Base-by-base conservation (phyloP, 2,797 vertebrate species). In the Tokudaia muenninki region DNA sequence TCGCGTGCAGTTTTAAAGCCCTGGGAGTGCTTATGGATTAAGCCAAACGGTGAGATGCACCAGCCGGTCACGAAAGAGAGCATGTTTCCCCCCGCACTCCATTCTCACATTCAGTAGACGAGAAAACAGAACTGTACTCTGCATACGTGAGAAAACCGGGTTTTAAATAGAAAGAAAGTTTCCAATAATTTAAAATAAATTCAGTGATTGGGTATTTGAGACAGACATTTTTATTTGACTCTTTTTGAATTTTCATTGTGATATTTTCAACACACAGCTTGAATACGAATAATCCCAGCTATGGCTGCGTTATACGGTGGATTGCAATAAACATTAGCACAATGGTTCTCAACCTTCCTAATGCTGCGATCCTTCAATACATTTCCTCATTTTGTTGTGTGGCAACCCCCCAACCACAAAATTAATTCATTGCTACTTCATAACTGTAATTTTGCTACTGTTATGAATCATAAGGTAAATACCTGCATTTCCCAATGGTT, bases 101-200 rank as follows among this genome's bases (percentile, higher is more conserved):
- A 5, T 59, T 81, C 63, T 24, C 44, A 50, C 1, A 19, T 86
- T 6, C 19, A 75, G 50, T 8, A 81, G 61, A 87, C 13, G 72
- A 91, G 61, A 94, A 88, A 88, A 82, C 14, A 57, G 41, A 61
- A 47, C 57, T 65, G 0, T 57, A 37, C 74, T 61, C 34, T 11
- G 0, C 1, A n/a, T 4, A 37, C 29, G 1, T 37, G 19, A 79
- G 6, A 47, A 75, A 96, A 55, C 17, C 0, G 24, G 3, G 3
- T 13, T 75, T 24, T 19, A 87, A 78, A 95, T 80, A 92, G 34
- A 72, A 95, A 34, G 65, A 81, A 52, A 95, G 70, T 92, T 86
- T 82, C 55, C 86, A 61, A 50, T 37, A 4, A 80, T 4, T 31
- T 78, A 96, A 97, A 91, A 14, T n/a, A 79, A 87, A 55, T 13